phyloP scores from a whole-genome alignment of 1,140 invertebrate species.

The Coptotermes formosanus region DNA sequence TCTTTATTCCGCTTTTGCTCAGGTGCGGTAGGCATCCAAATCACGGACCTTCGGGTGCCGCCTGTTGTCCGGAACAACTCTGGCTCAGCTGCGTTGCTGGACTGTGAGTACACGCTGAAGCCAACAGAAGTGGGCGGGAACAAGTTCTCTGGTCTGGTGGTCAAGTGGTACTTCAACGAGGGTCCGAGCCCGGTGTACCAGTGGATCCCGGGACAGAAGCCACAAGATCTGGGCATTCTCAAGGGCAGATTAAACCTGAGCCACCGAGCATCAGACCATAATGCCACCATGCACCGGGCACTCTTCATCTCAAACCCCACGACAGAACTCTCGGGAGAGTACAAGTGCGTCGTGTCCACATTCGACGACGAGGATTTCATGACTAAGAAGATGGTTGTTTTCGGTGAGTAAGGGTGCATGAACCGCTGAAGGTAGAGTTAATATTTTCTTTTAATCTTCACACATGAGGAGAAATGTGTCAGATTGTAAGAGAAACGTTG shows the following conservation, averaged over 20 bases:
- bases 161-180: conserved; percentile 78
- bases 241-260: conserved; percentile 66
- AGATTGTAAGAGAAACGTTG: no score
- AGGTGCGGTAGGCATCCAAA: conserved; percentile 53
- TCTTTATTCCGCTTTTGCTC: not conserved
- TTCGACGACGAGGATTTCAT: conserved; percentile 64
- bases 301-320: conserved; percentile 70
- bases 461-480: no score
- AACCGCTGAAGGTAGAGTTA: not conserved
- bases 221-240: conserved; percentile 59
- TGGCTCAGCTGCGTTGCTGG: conserved; percentile 63
- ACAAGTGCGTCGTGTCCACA: conserved; percentile 75
- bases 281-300: conserved; percentile 67
- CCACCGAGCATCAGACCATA: conserved; percentile 64
- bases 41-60: conserved; percentile 66
- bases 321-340: conserved; percentile 71
- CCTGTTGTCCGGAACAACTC: conserved; percentile 63
- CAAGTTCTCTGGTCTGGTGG: conserved; percentile 57
- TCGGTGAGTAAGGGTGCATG: conserved; percentile 57
- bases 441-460: no score
- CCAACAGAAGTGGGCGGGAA: conserved; percentile 45
- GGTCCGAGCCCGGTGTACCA: conserved; percentile 68
- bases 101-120: conserved; percentile 68
- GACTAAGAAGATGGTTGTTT: conserved; percentile 71
- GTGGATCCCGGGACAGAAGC: conserved; percentile 66